Conservation (phyloP, 2,888 invertebrate genomes). For the Torymus aiolomorphi region DNA sequence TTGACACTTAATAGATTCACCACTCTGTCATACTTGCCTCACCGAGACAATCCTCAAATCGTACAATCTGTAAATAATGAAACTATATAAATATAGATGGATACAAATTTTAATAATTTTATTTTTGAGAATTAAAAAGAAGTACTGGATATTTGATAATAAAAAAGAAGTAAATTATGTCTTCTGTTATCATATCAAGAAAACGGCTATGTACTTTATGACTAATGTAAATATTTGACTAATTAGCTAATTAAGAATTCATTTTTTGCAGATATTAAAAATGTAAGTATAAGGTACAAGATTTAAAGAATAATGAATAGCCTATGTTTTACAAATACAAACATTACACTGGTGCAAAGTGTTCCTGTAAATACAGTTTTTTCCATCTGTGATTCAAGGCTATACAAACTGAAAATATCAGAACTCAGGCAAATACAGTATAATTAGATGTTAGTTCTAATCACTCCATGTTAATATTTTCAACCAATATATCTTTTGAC, state of each 20-base stretch:
- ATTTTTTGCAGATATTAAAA: too few relatives aligned
- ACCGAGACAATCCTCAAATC: conserved; percentile 46
- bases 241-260: background rate
- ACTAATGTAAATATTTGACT: background rate
- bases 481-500: too few relatives aligned
- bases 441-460: background rate
- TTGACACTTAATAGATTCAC: conserved; percentile 45
- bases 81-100: background rate
- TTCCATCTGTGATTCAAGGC: conserved; percentile 18
- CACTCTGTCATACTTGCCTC: conserved; percentile 57
- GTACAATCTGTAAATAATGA: conserved; percentile 26
- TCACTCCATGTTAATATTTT: too few relatives aligned
- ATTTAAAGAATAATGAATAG: too few relatives aligned
- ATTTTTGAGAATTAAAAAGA: too few relatives aligned
- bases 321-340: background rate
- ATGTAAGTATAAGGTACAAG: too few relatives aligned
- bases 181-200: background rate
- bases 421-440: background rate
- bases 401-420: background rate
- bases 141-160: too few relatives aligned
- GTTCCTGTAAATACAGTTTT: conserved; percentile 4
- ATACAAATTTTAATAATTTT: too few relatives aligned
- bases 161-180: conserved; percentile 4
- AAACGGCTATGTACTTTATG: background rate
- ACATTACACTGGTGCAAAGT: background rate